These are phyloP conservation scores for Sanderia malayensis DNA, from an alignment of 30 jellyfish, hydroid and myxozoan species.

Conservation along the genomic window DNA sequence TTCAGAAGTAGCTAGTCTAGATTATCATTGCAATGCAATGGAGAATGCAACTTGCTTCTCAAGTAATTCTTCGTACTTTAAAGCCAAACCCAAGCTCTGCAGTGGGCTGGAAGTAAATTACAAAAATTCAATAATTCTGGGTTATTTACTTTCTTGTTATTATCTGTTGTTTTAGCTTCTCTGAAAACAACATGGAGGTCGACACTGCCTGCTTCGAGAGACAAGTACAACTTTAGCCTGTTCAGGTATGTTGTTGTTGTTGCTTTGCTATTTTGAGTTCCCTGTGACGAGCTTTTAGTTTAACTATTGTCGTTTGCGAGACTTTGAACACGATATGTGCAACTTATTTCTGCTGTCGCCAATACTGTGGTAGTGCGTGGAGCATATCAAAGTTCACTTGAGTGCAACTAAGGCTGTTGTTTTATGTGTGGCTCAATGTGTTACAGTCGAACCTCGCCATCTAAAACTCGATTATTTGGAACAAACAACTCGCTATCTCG, in stretches of 20 bases:
- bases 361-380: too few relatives aligned
- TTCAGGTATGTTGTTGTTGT: constrained; percentile 44
- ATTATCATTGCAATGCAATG: neutral
- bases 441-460: too few relatives aligned
- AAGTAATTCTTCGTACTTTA: neutral
- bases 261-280: too few relatives aligned
- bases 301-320: too few relatives aligned
- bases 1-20: neutral
- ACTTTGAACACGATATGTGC: too few relatives aligned
- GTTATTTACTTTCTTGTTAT: neutral
- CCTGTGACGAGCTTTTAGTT: too few relatives aligned
- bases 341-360: too few relatives aligned
- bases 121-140: neutral
- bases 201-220: constrained; percentile 74
- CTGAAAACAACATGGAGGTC: constrained; percentile 50
- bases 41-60: neutral
- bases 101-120: neutral
- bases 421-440: too few relatives aligned
- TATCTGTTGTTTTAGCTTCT: constrained; percentile 24
- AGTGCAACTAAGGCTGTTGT: too few relatives aligned
- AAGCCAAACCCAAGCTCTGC: neutral
- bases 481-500: too few relatives aligned
- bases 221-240: constrained; percentile 69
- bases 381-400: too few relatives aligned
- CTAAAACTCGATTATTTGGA: too few relatives aligned